phyloP scores from a whole-genome alignment of 2,113 vertebrate species.

The Motacilla tschutschensis region DNA sequence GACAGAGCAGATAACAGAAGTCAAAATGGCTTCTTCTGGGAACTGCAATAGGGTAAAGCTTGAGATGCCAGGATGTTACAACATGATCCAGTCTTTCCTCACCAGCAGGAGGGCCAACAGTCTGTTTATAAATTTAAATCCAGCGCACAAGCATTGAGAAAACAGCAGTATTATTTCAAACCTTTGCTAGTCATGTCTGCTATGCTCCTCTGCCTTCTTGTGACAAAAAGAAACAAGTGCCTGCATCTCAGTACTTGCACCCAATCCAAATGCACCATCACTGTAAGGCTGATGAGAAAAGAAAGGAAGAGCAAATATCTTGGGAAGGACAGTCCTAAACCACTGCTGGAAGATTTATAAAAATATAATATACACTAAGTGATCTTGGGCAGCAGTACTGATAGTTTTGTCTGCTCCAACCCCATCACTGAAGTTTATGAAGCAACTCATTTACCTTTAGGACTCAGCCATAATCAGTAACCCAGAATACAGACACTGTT shows the following conservation, averaged over 20 bases:
- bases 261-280: background rate
- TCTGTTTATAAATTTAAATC: background rate
- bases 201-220: background rate
- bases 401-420: background rate
- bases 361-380: background rate
- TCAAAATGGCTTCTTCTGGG: background rate
- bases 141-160: background rate
- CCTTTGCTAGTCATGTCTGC: background rate
- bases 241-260: background rate
- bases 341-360: background rate
- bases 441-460: background rate
- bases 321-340: background rate
- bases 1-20: background rate
- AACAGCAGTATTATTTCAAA: background rate
- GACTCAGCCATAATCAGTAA: background rate
- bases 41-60: background rate
- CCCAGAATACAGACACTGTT: background rate
- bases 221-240: background rate
- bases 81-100: background rate
- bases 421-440: background rate
- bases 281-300: background rate
- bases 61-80: background rate
- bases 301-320: background rate
- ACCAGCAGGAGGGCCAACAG: background rate
- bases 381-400: background rate